These are phyloP conservation scores for Drosophila ambigua DNA, from an alignment of 1,140 invertebrate species.

Conservation along the genomic window DNA sequence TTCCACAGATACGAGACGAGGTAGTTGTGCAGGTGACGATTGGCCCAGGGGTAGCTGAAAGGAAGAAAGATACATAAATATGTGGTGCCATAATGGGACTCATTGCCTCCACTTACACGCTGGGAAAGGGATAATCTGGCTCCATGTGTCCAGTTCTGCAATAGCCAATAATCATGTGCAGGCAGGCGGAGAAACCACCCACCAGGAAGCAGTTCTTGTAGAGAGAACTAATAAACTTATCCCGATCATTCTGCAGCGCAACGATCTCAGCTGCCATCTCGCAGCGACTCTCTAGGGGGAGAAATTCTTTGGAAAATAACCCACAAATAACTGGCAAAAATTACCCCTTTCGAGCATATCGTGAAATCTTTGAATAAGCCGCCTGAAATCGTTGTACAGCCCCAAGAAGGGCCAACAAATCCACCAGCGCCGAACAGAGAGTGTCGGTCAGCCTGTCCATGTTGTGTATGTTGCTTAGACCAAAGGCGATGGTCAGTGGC, in stretches of 20 bases:
- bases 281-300: constrained; percentile 15
- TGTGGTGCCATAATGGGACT: background rate
- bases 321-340: background rate
- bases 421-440: constrained; percentile 46
- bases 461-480: constrained; percentile 33
- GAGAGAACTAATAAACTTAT: constrained; percentile 44
- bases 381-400: constrained; percentile 14
- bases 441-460: constrained; percentile 41
- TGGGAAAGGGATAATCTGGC: constrained; percentile 46
- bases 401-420: constrained; percentile 32
- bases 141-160: constrained; percentile 1
- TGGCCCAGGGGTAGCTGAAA: constrained; percentile 59
- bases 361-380: constrained; percentile 12
- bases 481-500: constrained; percentile 46
- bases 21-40: constrained; percentile 26
- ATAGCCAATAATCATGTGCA: constrained; percentile 12
- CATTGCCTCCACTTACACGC: constrained; percentile 35
- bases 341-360: constrained; percentile 8
- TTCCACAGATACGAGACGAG: constrained; percentile 55
- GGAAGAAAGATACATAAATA: background rate
- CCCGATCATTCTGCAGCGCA: constrained; percentile 8
- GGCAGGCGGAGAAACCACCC: constrained; percentile 26
- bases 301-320: background rate
- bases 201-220: constrained; percentile 31
- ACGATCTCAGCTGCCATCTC: background rate